phyloP scores from a whole-genome alignment of 1,140 invertebrate species.

The Zaprionus kolodkinae region DNA sequence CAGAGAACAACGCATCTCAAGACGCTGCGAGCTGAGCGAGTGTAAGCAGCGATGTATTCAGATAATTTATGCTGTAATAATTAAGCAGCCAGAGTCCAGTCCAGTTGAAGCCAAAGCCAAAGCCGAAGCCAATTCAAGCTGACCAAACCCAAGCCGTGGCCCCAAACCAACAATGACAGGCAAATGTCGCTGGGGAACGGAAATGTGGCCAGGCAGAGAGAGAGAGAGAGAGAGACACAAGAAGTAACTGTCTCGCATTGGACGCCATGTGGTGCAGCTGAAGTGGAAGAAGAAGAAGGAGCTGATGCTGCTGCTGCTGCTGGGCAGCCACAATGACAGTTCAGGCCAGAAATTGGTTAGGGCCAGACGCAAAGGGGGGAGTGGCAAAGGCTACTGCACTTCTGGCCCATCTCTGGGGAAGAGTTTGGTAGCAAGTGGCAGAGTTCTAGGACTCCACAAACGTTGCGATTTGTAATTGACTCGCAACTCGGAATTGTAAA shows the following conservation, averaged over 20 bases:
- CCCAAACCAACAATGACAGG: conserved; percentile 55
- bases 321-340: conserved; percentile 45
- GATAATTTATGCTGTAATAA: conserved; percentile 83
- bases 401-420: background rate
- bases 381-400: background rate
- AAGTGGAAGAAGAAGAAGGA: background rate
- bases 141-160: conserved; percentile 15
- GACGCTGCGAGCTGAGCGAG: conserved; percentile 31
- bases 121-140: background rate
- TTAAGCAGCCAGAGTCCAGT: conserved; percentile 69
- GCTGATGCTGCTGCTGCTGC: conserved; percentile 18
- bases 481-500: conserved; percentile 31
- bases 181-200: conserved; percentile 50
- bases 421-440: background rate
- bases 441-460: background rate
- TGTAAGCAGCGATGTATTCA: background rate
- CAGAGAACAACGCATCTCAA: conserved; percentile 56
- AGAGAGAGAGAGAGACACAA: conserved; percentile 4
- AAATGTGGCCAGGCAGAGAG: conserved; percentile 28
- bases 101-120: background rate
- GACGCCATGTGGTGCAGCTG: conserved; percentile 41
- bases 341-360: conserved; percentile 40
- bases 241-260: conserved; percentile 30
- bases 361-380: background rate
- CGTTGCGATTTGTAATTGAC: conserved; percentile 27